Evolutionary conservation across 2,888 invertebrate species (phyloP), one percentile per base, ranked within the genome.

Genomic region (Leucoma salicis): DNA sequence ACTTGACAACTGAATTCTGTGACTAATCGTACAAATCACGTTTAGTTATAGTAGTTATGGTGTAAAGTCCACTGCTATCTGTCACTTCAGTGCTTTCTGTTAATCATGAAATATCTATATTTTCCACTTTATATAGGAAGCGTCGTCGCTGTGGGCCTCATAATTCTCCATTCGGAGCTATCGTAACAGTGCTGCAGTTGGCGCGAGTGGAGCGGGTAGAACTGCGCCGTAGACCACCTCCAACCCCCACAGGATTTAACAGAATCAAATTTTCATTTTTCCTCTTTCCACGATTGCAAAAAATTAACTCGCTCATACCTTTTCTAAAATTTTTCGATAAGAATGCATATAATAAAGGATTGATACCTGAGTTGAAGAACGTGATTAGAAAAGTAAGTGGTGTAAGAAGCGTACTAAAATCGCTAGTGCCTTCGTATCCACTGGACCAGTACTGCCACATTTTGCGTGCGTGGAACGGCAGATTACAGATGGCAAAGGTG

Each of bases 291-390:
- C 78, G 74, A 41, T 78, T 86, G 69, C 95, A 95, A 47, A 93
- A 90, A 24, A 96, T 77, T 14, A 96, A 90, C 76, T 97, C 97
- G 48, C 93, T 91, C 93, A 97, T 96, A 13, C 96, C 96, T 68
- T 94, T 94, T 39, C 96, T 91, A 78, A 96, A 96, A 69, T 95
- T 95, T 49, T 94, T 93, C 3, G 92, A 92, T 38, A 97, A 89
- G 74, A 97, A 96, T 2, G 97, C 97, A 82, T 97, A 98, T 6
- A 98, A 91, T 37, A 97, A 87, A 0, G 97, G 97, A 83, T 98
- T 97, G 51, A 97, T 92, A 34, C 95, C 97, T 12, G 96, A 97
- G 89, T 97, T 97, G 80, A 95, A 93, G 78, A 97, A 98, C 31
- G 97, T 93, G 58, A 96, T 92, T 48, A 97, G 92, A 80, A 96